Percentiles rank a stretch among this genome's conserved stretches.
These are phyloP conservation scores for Peromyscus maniculatus DNA, from an alignment of 2,113 vertebrate genomes.

Conservation along the genomic window DNA sequence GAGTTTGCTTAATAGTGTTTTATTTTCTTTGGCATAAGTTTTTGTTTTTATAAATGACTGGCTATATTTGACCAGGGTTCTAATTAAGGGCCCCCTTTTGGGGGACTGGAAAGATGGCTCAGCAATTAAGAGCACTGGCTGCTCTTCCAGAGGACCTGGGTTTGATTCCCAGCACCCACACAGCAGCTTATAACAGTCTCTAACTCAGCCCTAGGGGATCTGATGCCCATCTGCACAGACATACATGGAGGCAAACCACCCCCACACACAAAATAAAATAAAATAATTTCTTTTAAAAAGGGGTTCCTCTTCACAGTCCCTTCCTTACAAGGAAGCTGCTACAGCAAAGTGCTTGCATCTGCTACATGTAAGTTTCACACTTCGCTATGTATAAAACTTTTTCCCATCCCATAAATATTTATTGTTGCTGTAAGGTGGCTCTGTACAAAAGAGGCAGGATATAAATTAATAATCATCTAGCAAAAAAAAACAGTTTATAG, in stretches of 20 bases:
- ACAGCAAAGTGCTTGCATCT: background rate
- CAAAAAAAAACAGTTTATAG: background rate
- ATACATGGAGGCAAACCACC: background rate
- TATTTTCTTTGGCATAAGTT: conserved; percentile 23
- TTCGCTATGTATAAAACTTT: background rate
- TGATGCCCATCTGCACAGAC: background rate
- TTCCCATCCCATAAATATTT: conserved; percentile 10
- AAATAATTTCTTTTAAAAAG: background rate
- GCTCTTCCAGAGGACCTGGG: background rate
- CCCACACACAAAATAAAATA: background rate
- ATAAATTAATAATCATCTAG: background rate
- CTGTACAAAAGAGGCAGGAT: background rate
- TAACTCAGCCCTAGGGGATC: background rate
- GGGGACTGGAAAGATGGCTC: background rate
- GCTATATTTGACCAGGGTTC: conserved; percentile 34
- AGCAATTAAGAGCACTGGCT: too few relatives aligned
- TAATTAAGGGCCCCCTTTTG: conserved; percentile 46
- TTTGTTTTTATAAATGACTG: conserved; percentile 27
- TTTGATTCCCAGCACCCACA: background rate
- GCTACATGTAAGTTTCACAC: background rate
- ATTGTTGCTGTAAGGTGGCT: background rate
- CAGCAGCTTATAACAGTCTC: background rate
- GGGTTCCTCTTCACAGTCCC: background rate
- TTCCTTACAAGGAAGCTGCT: conserved; percentile 26
- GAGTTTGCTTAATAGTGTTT: conserved; percentile 48